Evolutionary conservation across 2,888 invertebrate genomes (phyloP).

Genomic region (Tiliacea aurago): DNA sequence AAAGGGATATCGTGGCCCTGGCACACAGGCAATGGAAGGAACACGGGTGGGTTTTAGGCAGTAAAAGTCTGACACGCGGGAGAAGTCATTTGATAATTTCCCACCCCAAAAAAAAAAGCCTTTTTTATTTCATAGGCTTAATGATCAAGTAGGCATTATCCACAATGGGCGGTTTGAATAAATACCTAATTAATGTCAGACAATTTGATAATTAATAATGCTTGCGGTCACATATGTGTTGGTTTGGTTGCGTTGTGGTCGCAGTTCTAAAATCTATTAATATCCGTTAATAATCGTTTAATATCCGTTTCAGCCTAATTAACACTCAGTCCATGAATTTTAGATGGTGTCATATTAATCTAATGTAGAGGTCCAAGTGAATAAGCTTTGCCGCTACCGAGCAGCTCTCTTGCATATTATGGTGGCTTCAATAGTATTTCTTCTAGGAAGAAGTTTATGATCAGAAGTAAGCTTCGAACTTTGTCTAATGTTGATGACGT

Average conservation of each 20-base stretch:
- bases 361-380: neutral
- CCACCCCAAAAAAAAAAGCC: too few relatives aligned
- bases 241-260: neutral
- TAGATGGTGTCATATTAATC: neutral
- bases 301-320: conserved; percentile 2
- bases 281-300: too few relatives aligned
- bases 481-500: too few relatives aligned
- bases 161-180: neutral
- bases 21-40: too few relatives aligned
- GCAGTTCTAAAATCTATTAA: conserved; percentile 14
- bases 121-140: neutral
- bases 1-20: too few relatives aligned
- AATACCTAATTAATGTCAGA: conserved; percentile 1
- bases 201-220: neutral
- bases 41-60: too few relatives aligned
- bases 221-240: conserved; percentile 1
- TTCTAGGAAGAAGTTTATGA: too few relatives aligned
- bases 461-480: neutral
- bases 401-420: neutral
- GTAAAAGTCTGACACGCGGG: too few relatives aligned
- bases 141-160: conserved; percentile 1
- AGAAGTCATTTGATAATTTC: too few relatives aligned
- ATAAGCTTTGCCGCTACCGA: too few relatives aligned
- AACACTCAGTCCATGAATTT: neutral
- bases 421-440: neutral